Base-by-base conservation (phyloP, 2,888 invertebrate genomes). In the Megaustenia siamemsis region DNA sequence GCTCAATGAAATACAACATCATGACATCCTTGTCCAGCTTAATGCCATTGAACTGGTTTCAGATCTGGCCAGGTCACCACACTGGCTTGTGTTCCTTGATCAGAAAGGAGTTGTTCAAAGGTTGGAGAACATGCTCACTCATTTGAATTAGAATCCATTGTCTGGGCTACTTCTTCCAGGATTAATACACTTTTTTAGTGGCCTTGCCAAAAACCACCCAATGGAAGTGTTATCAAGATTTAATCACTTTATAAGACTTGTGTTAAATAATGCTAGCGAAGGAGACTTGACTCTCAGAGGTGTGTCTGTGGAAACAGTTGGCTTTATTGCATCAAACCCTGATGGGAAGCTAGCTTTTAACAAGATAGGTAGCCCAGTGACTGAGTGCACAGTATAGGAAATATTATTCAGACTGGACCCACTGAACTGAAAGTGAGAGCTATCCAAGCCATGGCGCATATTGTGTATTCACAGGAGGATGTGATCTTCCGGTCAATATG, bases 121-220 rank as follows among this genome's bases (percentile, higher is more conserved):
- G 86, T 94, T 97, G 79, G 95, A 96, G 71, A 94, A 95, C 4
- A 95, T 96, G 88, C 95, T 97, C 84, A 94, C 95, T 69, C 94
- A 94, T 32, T 92, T 96, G 12, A 94, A 95, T 53, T 80, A 88
- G 35, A 96, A 96, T 92, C 96, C 96, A 0, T 89, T 96, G 43
- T 95, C 95, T 60, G 94, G 95, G 5, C 93, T 97, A 28, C 94
- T 97, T 73, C 95, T 96, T 86, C 97, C 97, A 89, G 92, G 92
- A 93, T 95, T 97, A 85, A 96, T 98, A 94, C 97, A 96, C 93
- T 98, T 98, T 93, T 97, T 97, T 94, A 97, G 97, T 0, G 96
- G 96, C 89, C 95, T 97, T 85, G 97, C 96, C 0, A 95, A 96
- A 86, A 94, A 95, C 69, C 96, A 96, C 92, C 97, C 97, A 0